Conservation (phyloP, 2,113 vertebrate genomes). For the Tetrax tetrax region DNA sequence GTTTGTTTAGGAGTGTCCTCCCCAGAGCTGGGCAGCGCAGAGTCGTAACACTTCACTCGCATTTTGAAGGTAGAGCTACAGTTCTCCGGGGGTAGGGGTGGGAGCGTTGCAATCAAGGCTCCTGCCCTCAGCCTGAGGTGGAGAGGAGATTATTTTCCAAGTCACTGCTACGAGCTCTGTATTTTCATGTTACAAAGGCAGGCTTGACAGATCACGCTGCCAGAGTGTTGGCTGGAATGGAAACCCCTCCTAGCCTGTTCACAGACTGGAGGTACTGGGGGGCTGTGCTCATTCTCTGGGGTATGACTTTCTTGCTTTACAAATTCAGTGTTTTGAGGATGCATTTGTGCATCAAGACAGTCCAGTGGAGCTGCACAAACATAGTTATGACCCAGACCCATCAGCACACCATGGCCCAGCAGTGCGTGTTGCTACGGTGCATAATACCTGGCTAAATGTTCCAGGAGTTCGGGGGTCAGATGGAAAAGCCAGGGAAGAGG, state of each 20-base stretch:
- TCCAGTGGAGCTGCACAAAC: neutral
- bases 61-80: slow-evolving; percentile 2
- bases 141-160: slow-evolving; percentile 9
- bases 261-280: neutral
- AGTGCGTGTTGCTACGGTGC: rapidly evolving
- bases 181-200: neutral
- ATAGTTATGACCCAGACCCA: neutral
- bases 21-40: slow-evolving; percentile 25
- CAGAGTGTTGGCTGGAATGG: neutral
- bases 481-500: neutral
- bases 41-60: neutral
- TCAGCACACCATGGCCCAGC: neutral
- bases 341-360: neutral
- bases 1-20: slow-evolving; percentile 65
- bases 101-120: neutral
- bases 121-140: neutral
- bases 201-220: neutral
- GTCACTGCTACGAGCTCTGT: neutral
- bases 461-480: neutral
- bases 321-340: neutral
- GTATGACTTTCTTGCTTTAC: neutral
- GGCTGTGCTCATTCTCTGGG: neutral
- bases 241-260: neutral
- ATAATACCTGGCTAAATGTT: neutral
- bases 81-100: slow-evolving; percentile 8